Evolutionary conservation across 2,888 invertebrate species (phyloP), one percentile per base, ranked within the genome.

Genomic region (Alviniconcha strummeri): DNA sequence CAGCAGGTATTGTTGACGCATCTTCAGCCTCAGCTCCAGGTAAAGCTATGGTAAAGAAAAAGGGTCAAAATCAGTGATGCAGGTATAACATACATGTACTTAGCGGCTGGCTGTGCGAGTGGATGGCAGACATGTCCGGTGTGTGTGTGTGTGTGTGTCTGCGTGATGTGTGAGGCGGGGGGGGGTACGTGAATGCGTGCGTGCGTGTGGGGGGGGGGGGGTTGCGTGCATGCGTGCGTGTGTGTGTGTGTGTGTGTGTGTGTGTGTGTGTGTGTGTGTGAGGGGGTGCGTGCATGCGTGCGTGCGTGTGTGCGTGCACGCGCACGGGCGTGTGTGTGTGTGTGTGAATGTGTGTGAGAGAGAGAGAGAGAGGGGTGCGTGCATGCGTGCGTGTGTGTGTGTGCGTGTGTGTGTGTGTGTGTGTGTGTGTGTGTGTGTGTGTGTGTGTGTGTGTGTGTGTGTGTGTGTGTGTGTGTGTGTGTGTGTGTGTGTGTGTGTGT

Each of bases 1-100:
- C 81, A 97, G 94, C 83, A 99, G 95, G 92, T 96, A 96, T 80
- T 97, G 96, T 57, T 96, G 96, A 84, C 80, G 84, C 96, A 97
- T 97, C 13, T 96, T 96, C 94, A 98, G 95, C 81, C 97, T 95
- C 79, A 96, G 95, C 92, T 99, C 98, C 19, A 98, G 94, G 94
- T 98, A 99, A 87, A 98, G 95, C 98, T 91, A 88, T 52, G 87
- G 83, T 82, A 67, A 69, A 74, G 69, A 79, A 80, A 17, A 79
- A 80, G 19, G 56, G 55, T n/a, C 5, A 54, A 54, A 17, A 64
- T 64, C 9, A 64, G 1, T 64, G 64, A 13, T 64, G 64, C 64
- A 13, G 1, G 64, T 64, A 9, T 69, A 60, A 60, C 8, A 13
- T 60, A 3, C 60, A 60, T 4, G 8, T 60, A 60, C 8, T 60